Evolutionary conservation across 1,140 invertebrate genomes (phyloP).

Genomic region (Hylyphantes graminicola): DNA sequence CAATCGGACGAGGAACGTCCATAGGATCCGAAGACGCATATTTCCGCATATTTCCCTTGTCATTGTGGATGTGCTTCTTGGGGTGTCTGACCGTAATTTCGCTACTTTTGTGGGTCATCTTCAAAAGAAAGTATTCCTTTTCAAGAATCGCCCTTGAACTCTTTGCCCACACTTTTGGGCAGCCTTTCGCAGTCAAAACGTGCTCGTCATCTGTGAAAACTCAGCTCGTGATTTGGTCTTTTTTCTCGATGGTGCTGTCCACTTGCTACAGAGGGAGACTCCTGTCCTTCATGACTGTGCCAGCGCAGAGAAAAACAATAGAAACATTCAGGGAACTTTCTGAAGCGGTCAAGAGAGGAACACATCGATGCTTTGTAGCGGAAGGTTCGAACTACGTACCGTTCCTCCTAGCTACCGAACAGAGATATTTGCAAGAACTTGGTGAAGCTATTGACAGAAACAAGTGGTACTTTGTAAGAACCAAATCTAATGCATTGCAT

Average conservation of each 20-base stretch:
- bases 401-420: too few relatives aligned
- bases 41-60: constrained; percentile 9
- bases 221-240: neutral
- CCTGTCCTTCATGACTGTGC: constrained; percentile 12
- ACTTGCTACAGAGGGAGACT: constrained; percentile 11
- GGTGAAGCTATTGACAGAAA: too few relatives aligned
- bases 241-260: constrained; percentile 3
- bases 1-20: neutral
- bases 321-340: neutral
- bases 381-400: neutral
- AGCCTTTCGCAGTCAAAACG: neutral
- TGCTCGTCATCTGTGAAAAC: neutral
- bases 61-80: constrained; percentile 11
- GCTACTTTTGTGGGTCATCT: neutral
- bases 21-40: neutral
- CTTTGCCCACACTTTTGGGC: neutral
- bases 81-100: neutral
- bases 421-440: too few relatives aligned
- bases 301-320: neutral
- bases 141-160: neutral
- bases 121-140: neutral
- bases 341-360: neutral
- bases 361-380: neutral
- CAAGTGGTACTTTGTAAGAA: too few relatives aligned
- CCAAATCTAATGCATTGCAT: too few relatives aligned